A percentile compares a stretch with the other conserved stretches of the same genome.
phyloP scores from a whole-genome alignment of 2,888 invertebrate species.

The Helobdella robusta region DNA sequence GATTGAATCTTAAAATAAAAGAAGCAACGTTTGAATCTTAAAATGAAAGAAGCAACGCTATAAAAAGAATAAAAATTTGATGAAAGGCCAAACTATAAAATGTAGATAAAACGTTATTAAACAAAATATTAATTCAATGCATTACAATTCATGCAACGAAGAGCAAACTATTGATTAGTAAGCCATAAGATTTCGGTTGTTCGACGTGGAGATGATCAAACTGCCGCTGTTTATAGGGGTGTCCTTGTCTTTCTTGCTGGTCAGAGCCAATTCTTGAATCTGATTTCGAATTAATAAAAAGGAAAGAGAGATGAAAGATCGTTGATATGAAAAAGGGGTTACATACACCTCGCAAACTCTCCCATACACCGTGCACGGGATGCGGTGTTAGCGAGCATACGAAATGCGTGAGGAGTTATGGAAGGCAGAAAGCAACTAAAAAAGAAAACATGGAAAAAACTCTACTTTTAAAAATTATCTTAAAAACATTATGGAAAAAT shows the following conservation, averaged over 20 bases:
- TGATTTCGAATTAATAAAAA: too few relatives aligned
- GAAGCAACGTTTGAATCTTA: not conserved
- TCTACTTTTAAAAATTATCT: too few relatives aligned
- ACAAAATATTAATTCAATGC: not conserved
- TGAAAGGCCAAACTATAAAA: not conserved
- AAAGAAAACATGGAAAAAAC: too few relatives aligned
- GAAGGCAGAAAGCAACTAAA: too few relatives aligned
- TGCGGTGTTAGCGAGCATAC: too few relatives aligned
- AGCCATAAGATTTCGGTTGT: slow-evolving; percentile 27
- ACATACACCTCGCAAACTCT: too few relatives aligned
- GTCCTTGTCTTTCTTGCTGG: slow-evolving; percentile 27
- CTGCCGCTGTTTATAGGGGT: slow-evolving; percentile 22
- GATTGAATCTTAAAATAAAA: not conserved
- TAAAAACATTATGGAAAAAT: too few relatives aligned
- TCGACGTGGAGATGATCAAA: slow-evolving; percentile 28
- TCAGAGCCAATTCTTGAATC: slow-evolving; percentile 29
- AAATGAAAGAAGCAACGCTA: not conserved
- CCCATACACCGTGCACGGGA: too few relatives aligned
- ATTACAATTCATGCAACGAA: too few relatives aligned
- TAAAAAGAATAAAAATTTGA: not conserved
- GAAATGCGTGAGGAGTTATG: too few relatives aligned
- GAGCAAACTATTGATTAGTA: slow-evolving; percentile 11
- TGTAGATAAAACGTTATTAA: not conserved
- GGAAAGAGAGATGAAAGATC: too few relatives aligned
- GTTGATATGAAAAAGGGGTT: too few relatives aligned